These are phyloP conservation scores for Peromyscus aztecus DNA, from an alignment of 2,797 vertebrate genomes.

Conservation along the genomic window DNA sequence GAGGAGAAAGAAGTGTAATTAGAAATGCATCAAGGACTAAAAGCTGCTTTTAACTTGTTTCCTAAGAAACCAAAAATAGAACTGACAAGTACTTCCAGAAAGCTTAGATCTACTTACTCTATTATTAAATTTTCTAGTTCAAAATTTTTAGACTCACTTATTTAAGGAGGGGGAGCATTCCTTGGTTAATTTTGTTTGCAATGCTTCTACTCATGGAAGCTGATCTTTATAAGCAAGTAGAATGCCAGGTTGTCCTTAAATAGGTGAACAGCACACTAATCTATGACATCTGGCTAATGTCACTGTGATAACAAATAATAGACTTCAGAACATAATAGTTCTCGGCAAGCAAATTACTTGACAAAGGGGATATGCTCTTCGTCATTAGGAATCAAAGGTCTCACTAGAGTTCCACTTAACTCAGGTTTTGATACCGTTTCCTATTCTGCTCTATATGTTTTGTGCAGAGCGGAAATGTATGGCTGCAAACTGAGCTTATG, in stretches of 20 bases:
- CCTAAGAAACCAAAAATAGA: conserved; percentile 79
- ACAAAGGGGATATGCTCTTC: not conserved
- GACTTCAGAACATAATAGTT: not conserved
- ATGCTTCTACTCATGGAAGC: conserved; percentile 12
- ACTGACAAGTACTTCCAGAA: conserved; percentile 73
- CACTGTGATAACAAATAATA: not conserved
- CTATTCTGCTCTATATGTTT: not conserved
- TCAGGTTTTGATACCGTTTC: not conserved
- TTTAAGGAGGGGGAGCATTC: conserved; percentile 63
- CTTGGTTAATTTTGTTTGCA: conserved; percentile 26
- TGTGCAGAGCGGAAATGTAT: not conserved
- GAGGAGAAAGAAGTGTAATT: conserved; percentile 70
- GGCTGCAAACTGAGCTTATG: not conserved
- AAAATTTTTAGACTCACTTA: conserved; percentile 68
- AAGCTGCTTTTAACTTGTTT: conserved; percentile 76
- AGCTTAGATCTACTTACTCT: conserved; percentile 62
- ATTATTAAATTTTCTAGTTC: conserved; percentile 66
- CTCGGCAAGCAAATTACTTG: not conserved
- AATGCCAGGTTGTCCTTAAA: not conserved
- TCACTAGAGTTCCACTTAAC: not conserved
- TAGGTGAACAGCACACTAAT: not conserved
- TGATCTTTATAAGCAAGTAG: conserved; percentile 52
- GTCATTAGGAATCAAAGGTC: conserved; percentile 42
- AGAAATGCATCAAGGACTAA: conserved; percentile 72
- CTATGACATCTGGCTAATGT: not conserved